Evolutionary conservation across 2,797 vertebrate species (phyloP).

Genomic region (Cryptoprocta ferox): DNA sequence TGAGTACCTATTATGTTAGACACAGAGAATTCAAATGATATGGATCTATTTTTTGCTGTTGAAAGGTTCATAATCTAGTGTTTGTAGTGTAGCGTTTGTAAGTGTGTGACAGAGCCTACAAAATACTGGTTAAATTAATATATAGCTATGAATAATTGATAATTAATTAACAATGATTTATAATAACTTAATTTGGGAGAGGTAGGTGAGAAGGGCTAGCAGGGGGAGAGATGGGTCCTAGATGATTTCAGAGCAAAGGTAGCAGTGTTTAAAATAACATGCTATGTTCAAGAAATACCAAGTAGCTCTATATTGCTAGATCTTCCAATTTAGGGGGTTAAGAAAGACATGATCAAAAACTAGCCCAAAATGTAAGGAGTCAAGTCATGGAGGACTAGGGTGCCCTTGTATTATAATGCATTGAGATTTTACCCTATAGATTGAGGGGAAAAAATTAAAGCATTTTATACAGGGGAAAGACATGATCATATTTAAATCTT

Average conservation of each 20-base stretch:
- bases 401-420: background rate
- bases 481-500: background rate
- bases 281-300: background rate
- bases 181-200: background rate
- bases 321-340: background rate
- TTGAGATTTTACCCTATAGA: background rate
- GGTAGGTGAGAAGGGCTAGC: background rate
- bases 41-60: background rate
- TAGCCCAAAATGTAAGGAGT: background rate
- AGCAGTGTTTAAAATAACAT: background rate
- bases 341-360: background rate
- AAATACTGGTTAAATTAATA: background rate
- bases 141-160: background rate
- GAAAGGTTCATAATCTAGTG: background rate
- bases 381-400: background rate
- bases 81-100: background rate
- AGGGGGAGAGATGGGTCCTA: background rate
- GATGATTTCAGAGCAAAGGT: background rate
- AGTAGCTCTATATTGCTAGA: background rate
- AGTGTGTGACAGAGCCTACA: background rate
- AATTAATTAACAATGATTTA: background rate
- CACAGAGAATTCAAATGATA: background rate
- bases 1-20: background rate
- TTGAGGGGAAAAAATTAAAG: background rate
- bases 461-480: background rate